These are phyloP conservation scores for Tetranychus piercei DNA, from an alignment of 2,888 invertebrate genomes.

Conservation along the genomic window DNA sequence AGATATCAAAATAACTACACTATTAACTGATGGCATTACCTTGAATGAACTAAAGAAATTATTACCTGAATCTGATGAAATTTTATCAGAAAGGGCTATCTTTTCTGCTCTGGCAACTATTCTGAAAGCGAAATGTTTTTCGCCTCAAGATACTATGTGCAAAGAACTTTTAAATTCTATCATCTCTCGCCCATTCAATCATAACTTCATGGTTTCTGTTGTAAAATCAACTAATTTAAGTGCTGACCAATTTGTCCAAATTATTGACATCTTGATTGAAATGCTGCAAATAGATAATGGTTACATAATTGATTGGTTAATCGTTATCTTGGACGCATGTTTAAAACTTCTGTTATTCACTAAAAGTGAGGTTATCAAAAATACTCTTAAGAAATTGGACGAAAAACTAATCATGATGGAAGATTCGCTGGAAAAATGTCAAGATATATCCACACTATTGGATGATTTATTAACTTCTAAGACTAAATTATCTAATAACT, in stretches of 20 bases:
- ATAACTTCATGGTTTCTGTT: background rate
- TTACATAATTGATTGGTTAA: conserved; percentile 2
- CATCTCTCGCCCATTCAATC: conserved; percentile 4
- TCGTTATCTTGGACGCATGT: background rate
- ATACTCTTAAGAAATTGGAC: background rate
- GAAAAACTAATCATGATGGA: background rate
- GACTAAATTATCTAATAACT: background rate
- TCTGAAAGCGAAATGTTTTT: background rate
- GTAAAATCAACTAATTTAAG: background rate
- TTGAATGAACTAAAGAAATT: background rate
- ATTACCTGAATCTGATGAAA: background rate
- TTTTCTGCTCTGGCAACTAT: background rate
- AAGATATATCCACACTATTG: background rate
- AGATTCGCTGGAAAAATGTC: background rate
- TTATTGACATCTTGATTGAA: background rate
- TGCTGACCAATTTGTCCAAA: conserved; percentile 1
- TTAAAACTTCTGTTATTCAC: background rate
- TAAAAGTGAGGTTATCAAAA: background rate
- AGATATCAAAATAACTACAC: background rate
- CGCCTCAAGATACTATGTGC: background rate
- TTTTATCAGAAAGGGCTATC: background rate
- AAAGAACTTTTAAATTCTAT: background rate
- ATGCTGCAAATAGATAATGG: background rate
- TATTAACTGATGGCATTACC: background rate
- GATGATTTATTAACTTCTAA: background rate